These are phyloP conservation scores for Micronycteris hirsuta DNA, from an alignment of 2,113 vertebrate species.

Conservation along the genomic window DNA sequence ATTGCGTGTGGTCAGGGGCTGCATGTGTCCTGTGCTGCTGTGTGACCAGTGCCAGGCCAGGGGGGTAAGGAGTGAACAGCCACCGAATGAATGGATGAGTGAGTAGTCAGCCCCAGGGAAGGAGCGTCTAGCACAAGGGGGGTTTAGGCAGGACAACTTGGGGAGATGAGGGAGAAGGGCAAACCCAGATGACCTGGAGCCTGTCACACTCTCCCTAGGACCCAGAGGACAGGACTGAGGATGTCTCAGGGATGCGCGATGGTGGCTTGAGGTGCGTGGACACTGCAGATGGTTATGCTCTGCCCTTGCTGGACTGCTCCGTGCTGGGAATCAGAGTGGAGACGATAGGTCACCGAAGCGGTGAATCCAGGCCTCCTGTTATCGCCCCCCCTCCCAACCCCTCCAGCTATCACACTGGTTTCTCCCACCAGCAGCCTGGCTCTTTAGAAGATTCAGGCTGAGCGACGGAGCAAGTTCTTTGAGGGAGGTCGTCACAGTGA, in stretches of 20 bases:
- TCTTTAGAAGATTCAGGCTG: slow-evolving; percentile 16
- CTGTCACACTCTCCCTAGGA: not conserved
- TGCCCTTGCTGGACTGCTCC: too few species aligned
- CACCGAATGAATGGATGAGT: not conserved
- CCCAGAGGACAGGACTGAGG: fast-evolving
- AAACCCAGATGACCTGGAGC: not conserved
- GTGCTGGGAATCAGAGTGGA: too few species aligned
- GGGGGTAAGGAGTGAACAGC: not conserved
- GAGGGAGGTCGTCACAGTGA: not conserved
- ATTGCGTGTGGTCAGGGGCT: not conserved
- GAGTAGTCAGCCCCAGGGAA: not conserved
- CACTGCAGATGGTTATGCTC: not conserved
- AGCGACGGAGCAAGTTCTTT: not conserved
- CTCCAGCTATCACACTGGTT: not conserved
- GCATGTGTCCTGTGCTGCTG: not conserved
- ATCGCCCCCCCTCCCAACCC: not conserved
- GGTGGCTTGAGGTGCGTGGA: not conserved
- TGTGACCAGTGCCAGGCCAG: not conserved
- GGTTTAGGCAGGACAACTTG: not conserved
- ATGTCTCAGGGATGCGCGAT: too few species aligned
- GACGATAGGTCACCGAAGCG: too few species aligned
- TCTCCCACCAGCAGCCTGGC: not conserved
- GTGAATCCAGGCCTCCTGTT: not conserved
- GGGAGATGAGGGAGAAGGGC: not conserved
- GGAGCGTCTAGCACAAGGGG: not conserved